Evolutionary conservation across 2,797 vertebrate genomes (phyloP).

Genomic region (Falco novaeseelandiae): DNA sequence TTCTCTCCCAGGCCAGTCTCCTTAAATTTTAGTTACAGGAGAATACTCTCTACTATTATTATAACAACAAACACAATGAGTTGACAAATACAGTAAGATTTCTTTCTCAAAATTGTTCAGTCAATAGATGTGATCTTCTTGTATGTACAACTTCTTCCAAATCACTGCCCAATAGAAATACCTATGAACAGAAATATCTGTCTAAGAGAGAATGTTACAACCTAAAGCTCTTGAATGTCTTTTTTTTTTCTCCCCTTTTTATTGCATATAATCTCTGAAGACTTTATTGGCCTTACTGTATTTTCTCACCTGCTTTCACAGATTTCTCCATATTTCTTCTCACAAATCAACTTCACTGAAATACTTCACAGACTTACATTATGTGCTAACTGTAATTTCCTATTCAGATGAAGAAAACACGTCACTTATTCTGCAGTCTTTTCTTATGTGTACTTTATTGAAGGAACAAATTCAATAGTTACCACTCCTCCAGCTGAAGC

Average conservation of each 20-base stretch:
- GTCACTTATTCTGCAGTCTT: not conserved
- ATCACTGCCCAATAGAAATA: not conserved
- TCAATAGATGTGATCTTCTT: not conserved
- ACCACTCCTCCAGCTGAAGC: not conserved
- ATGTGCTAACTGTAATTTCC: not conserved
- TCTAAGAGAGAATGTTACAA: not conserved
- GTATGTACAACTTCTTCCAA: not conserved
- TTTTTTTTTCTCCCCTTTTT: not conserved
- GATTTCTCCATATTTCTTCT: not conserved
- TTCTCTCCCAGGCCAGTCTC: not conserved
- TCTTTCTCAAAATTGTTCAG: not conserved
- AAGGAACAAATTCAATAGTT: not conserved
- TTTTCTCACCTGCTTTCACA: not conserved
- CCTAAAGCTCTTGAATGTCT: not conserved
- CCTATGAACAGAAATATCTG: no score
- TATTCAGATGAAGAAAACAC: not conserved
- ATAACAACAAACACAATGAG: not conserved
- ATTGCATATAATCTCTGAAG: not conserved
- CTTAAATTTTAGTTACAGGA: not conserved
- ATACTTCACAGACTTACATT: not conserved
- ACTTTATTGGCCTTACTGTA: not conserved
- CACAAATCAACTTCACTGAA: not conserved
- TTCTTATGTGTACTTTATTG: not conserved
- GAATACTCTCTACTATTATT: not conserved
- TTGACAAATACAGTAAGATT: not conserved